A percentile compares a stretch with the other conserved stretches of the same genome.
These are phyloP conservation scores for Drosophila melanosoma DNA, from an alignment of 2,888 invertebrate genomes.

Conservation along the genomic window DNA sequence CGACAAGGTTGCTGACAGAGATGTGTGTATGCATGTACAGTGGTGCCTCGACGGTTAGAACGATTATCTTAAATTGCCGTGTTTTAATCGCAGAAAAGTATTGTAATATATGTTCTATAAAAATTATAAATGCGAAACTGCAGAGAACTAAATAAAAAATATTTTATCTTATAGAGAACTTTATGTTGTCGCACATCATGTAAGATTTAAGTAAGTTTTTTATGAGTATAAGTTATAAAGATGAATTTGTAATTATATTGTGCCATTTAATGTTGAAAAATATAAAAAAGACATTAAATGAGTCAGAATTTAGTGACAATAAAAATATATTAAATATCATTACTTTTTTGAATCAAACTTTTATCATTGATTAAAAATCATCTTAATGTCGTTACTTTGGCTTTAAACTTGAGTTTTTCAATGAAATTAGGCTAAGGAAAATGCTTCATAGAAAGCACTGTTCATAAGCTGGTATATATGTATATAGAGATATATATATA, in stretches of 20 bases:
- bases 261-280: too few relatives aligned
- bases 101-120: neutral
- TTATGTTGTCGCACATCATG: too few relatives aligned
- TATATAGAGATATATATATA: neutral
- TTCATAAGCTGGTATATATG: neutral
- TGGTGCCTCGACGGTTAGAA: neutral
- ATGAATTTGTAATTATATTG: neutral
- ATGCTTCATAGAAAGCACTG: neutral
- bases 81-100: neutral
- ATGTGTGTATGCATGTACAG: neutral
- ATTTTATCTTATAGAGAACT: too few relatives aligned
- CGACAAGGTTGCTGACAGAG: constrained; percentile 46
- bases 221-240: neutral
- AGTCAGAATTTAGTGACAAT: neutral
- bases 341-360: neutral
- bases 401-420: neutral
- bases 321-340: neutral
- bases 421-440: neutral
- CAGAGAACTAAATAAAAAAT: neutral
- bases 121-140: neutral
- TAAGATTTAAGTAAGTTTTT: too few relatives aligned
- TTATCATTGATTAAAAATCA: neutral
- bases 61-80: neutral
- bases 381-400: neutral
- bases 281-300: too few relatives aligned